These are phyloP conservation scores for Chrysolina americana DNA, from an alignment of 2,888 invertebrate genomes.

Conservation along the genomic window DNA sequence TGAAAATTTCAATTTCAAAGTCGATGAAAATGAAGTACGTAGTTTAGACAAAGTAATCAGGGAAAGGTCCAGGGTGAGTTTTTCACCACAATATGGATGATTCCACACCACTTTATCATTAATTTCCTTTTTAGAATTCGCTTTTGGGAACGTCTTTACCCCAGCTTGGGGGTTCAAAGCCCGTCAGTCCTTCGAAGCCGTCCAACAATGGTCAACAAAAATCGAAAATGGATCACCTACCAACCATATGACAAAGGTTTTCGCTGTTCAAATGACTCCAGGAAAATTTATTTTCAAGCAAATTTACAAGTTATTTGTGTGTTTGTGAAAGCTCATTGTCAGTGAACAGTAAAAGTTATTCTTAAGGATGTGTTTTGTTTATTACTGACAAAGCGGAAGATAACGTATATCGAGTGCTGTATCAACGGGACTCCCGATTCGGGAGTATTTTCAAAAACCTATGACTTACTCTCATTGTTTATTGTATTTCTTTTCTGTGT, in stretches of 20 bases:
- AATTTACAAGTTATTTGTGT: not conserved
- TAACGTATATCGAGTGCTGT: too few relatives aligned
- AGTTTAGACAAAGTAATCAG: slow-evolving; percentile 74
- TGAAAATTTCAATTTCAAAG: slow-evolving; percentile 87
- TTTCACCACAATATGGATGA: not conserved
- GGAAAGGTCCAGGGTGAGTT: slow-evolving; percentile 76
- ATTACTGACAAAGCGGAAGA: too few relatives aligned
- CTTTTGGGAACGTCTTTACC: slow-evolving; percentile 77
- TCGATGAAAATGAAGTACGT: slow-evolving; percentile 77
- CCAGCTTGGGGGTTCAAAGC: slow-evolving; percentile 74
- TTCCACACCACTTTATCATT: slow-evolving; percentile 3
- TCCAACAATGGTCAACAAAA: slow-evolving; percentile 67
- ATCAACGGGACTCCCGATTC: too few relatives aligned
- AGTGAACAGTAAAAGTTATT: slow-evolving; percentile 1
- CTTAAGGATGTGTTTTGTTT: not conserved
- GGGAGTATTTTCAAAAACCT: too few relatives aligned
- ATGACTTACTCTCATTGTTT: too few relatives aligned
- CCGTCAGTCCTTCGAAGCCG: slow-evolving; percentile 70
- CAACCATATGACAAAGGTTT: slow-evolving; percentile 79
- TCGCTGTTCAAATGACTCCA: slow-evolving; percentile 61
- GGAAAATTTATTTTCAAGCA: slow-evolving; percentile 30
- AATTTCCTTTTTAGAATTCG: slow-evolving; percentile 66
- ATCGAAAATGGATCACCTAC: slow-evolving; percentile 78
- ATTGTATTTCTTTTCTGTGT: too few relatives aligned
- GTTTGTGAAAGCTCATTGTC: not conserved